phyloP scores from a whole-genome alignment of 2,113 vertebrate genomes.

The Datnioides undecimradiatus region DNA sequence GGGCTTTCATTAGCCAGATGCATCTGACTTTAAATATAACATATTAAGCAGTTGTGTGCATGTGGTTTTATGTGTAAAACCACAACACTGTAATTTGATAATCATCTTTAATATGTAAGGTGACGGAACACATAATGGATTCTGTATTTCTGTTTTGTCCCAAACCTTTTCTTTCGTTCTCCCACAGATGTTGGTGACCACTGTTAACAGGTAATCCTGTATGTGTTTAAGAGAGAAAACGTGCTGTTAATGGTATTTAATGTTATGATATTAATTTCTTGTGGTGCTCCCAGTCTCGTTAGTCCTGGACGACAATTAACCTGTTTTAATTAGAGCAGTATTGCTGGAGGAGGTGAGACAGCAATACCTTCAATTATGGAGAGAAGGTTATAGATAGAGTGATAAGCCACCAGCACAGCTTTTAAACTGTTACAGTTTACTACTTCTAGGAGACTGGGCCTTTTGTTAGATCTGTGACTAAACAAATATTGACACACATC shows the following conservation, averaged over 20 bases:
- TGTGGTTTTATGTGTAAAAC: no score
- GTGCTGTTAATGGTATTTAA: constrained; percentile 29
- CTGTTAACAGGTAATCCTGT: neutral
- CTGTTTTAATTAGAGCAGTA: constrained; percentile 63
- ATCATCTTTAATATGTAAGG: neutral
- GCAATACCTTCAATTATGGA: constrained; percentile 55
- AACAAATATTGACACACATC: neutral
- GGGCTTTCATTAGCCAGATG: neutral
- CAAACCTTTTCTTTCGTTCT: neutral
- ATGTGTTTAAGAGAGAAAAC: neutral
- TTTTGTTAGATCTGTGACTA: neutral
- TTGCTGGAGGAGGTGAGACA: constrained; percentile 24
- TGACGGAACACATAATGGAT: neutral
- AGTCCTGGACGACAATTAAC: constrained; percentile 64
- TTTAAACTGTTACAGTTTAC: neutral
- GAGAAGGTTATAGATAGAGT: constrained; percentile 9
- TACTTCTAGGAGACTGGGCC: neutral
- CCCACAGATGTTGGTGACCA: neutral
- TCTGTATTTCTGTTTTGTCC: neutral
- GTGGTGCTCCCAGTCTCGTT: constrained; percentile 40
- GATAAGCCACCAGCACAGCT: neutral
- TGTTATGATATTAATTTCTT: constrained; percentile 58
- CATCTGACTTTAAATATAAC: neutral
- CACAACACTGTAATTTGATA: neutral
- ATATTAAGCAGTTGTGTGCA: neutral